Base-by-base conservation (phyloP, 2,113 vertebrate genomes). In the Eonycteris spelaea region DNA sequence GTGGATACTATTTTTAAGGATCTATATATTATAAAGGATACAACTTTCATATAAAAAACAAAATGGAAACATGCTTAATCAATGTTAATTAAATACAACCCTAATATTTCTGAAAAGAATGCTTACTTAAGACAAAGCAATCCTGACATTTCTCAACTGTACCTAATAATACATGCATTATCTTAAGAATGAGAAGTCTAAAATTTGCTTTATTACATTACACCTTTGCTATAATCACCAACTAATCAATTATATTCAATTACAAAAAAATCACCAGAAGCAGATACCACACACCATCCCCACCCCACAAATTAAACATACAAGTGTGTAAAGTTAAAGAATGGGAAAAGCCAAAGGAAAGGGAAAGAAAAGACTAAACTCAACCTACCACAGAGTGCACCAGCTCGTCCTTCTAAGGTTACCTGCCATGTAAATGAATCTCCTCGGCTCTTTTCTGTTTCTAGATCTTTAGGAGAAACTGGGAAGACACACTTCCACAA, bases 361-460 rank as follows among this genome's bases (percentile, higher is more conserved):
- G 0, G 1, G 5, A 95, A 15, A 86, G 93, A 82, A 91, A 61
- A 86, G 2, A 33, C n/a, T 48, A 95, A 98, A 97, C 55, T 53
- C 35, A 35, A 38, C 99, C 98, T 98, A 99, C 99, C 99, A 93
- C 98, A 99, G 65, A 99, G 99, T 15, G 99, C 99, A 95, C 99
- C 99, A 30, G 99, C 98, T n/a, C 99, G 99, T 77, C 99, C 99
- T 98, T 99, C 99, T 95, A 99, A 98, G 0, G 99, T 99, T 67
- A 99, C 99, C 96, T 99, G 99, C 99, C 99, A 99, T 1, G 99
- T 99, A 94, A 99, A 99, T 2, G 98, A 98, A 98, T 99, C 99
- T 96, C 99, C 99, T 77, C 99, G 97, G 14, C 98, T 98, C 90
- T 99, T 99, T 98, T 99, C 99, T 86, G 98, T 99, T 97, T 99